These are phyloP conservation scores for Serinus canaria DNA, from an alignment of 2,113 vertebrate species.

Conservation along the genomic window DNA sequence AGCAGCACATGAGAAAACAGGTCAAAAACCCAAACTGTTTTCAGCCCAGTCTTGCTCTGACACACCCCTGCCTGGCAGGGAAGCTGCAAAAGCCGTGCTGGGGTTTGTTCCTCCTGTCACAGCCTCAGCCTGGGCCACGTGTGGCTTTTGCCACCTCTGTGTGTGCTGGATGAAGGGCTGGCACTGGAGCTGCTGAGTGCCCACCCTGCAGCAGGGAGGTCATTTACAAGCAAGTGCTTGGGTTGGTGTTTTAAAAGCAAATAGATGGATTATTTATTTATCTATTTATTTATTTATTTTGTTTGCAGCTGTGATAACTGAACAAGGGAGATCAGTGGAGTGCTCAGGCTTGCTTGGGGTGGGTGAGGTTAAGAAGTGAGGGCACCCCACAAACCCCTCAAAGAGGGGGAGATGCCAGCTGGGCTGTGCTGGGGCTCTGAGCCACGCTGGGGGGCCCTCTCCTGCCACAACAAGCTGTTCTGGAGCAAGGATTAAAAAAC, in stretches of 20 bases:
- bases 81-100: rapidly evolving
- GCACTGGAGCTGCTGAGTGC: not conserved
- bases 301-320: not conserved
- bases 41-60: not conserved
- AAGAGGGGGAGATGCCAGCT: not conserved
- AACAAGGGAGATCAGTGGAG: not conserved
- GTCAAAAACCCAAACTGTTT: not conserved
- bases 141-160: not conserved
- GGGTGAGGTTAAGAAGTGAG: not conserved
- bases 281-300: not conserved
- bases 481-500: not conserved
- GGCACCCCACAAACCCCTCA: not conserved
- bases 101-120: not conserved
- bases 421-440: not conserved
- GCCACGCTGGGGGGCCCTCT: rapidly evolving
- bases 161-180: not conserved
- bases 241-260: not conserved
- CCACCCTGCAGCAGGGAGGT: not conserved
- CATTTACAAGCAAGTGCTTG: rapidly evolving
- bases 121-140: rapidly evolving
- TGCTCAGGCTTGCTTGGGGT: not conserved
- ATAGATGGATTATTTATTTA: not conserved
- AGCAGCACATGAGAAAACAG: not conserved
- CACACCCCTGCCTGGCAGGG: rapidly evolving
- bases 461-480: not conserved